phyloP scores from a whole-genome alignment of 64 coral and sea anemone species.

The Platygyra sinensis region DNA sequence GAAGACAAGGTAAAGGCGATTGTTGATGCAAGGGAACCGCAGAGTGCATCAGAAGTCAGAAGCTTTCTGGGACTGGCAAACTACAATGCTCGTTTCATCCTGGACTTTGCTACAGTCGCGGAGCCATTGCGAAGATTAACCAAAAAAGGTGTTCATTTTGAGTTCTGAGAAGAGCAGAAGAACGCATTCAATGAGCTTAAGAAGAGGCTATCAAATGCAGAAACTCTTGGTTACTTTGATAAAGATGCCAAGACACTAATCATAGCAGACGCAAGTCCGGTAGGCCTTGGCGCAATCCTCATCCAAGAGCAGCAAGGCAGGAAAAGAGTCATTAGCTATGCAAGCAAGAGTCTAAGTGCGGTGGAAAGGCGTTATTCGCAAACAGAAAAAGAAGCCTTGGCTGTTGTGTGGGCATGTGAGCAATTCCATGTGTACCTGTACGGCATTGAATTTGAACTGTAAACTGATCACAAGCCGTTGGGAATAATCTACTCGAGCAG shows the following conservation, averaged over 20 bases:
- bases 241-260: conserved; percentile 10
- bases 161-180: conserved; percentile 14
- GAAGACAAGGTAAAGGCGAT: conserved; percentile 1
- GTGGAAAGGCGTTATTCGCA: no score
- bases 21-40: conserved; percentile 19
- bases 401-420: no score
- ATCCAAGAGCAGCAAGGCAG: neutral
- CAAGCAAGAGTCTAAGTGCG: no score
- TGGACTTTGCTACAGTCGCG: conserved; percentile 22
- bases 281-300: neutral
- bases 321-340: neutral
- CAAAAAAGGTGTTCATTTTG: conserved; percentile 22
- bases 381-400: no score
- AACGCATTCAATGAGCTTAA: conserved; percentile 14
- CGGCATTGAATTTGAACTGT: no score
- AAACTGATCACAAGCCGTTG: no score
- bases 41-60: conserved; percentile 34
- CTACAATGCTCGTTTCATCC: conserved; percentile 47
- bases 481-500: neutral
- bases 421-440: no score
- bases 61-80: conserved; percentile 38
- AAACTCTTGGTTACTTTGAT: conserved; percentile 7
- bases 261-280: neutral
- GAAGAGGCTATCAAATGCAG: neutral
- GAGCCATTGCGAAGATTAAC: conserved; percentile 11